Evolutionary conservation across 2,113 vertebrate genomes (phyloP), one percentile per base, ranked within the genome.

Genomic region (Campylomormyrus tamandua): DNA sequence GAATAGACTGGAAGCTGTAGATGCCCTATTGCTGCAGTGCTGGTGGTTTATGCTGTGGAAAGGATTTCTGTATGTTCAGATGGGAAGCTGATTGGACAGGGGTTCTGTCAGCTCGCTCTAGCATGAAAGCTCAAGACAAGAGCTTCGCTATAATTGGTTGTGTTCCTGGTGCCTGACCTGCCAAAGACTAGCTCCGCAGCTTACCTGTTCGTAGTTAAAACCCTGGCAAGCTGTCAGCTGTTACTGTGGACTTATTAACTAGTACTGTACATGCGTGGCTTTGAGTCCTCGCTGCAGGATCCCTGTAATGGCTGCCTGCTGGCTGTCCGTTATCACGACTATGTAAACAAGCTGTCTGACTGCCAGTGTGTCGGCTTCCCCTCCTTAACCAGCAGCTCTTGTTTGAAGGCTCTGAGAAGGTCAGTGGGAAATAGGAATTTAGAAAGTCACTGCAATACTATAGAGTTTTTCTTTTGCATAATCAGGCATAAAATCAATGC

Each of bases 81-180:
- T 92, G 58, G 94, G 94, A 93, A 94, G 93, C 93, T 93, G 94
- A 95, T 94, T 93, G 93, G 94, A 92, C 91, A 66, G 90, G 93
- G 94, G 94, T 94, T 92, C 91, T 84, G 90, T 92, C 90, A 90
- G 91, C 94, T 93, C 92, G 94, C 93, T 95, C 93, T 93, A 94
- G 88, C 90, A 91, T 92, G 46, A 31, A 80, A 93, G 90, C 91
- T 66, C 83, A 87, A 92, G 92, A 92, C 89, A 89, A 93, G 93
- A 94, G 93, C 92, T 91, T 93, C 83, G 91, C 92, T 94, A 94
- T 96, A 95, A 96, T 95, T 95, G 95, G 94, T 93, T 91, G 93
- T 94, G 94, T 95, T 95, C 92, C 91, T 92, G 92, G 90, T 92
- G 49, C 92, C 87, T 89, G 80, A 91, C 93, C 93, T 91, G 92